phyloP scores from a whole-genome alignment of 2,888 invertebrate genomes.

The Platycnemis pennipes region DNA sequence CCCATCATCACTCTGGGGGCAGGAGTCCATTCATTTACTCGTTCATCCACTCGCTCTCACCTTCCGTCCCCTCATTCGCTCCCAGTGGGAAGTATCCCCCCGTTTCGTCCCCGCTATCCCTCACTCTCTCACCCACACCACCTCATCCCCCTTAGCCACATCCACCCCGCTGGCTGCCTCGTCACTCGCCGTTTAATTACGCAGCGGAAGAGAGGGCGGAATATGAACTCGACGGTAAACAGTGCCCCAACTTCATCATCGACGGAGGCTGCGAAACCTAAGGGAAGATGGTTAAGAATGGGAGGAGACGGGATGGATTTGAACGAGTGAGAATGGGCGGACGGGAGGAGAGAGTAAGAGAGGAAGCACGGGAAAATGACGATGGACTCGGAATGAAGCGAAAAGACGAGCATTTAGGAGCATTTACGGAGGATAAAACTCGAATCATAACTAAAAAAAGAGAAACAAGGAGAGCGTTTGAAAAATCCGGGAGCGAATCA shows the following conservation, averaged over 20 bases:
- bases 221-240: conserved; percentile 62
- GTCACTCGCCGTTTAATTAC: conserved; percentile 46
- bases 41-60: not conserved
- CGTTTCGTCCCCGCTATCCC: not conserved
- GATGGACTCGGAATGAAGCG: not conserved
- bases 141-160: conserved; percentile 3
- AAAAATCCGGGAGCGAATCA: not conserved
- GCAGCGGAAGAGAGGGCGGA: conserved; percentile 12
- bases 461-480: not conserved
- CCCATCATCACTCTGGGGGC: not conserved
- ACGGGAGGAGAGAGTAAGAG: too few relatives aligned
- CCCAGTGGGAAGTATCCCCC: not conserved
- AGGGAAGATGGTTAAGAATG: not conserved
- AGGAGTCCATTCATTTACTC: not conserved
- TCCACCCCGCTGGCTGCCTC: not conserved
- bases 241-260: conserved; percentile 33
- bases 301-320: not conserved
- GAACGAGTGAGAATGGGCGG: too few relatives aligned
- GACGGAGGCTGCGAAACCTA: conserved; percentile 19
- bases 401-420: not conserved
- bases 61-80: not conserved
- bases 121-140: too few relatives aligned
- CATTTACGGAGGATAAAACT: not conserved
- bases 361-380: too few relatives aligned
- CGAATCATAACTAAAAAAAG: not conserved